phyloP scores from a whole-genome alignment of 2,888 invertebrate genomes.

The Odontothrips loti region DNA sequence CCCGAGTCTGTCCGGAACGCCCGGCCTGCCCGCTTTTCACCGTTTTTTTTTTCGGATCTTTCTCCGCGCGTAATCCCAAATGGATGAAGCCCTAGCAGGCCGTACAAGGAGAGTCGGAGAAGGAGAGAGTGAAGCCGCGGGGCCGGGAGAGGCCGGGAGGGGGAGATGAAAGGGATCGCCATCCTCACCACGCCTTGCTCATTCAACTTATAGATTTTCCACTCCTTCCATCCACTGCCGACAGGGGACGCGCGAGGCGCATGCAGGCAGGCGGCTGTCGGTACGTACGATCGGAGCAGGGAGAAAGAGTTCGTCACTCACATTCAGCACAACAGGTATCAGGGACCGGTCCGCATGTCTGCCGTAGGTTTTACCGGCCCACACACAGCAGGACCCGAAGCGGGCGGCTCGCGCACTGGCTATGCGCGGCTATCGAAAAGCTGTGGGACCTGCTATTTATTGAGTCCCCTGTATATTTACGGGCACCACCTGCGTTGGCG shows the following conservation, averaged over 20 bases:
- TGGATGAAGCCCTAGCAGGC: slow-evolving; percentile 2
- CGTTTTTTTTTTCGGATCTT: neutral
- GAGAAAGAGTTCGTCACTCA: no score
- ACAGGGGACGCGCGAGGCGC: no score
- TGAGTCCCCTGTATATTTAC: neutral
- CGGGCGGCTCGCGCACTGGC: no score
- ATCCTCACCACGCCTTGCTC: neutral
- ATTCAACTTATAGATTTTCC: neutral
- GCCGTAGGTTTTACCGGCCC: no score
- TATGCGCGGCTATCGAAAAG: neutral
- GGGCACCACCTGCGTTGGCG: neutral
- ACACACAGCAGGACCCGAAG: no score
- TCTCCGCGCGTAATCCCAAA: neutral
- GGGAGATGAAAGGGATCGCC: neutral
- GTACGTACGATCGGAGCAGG: no score
- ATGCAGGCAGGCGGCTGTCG: no score
- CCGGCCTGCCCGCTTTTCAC: neutral
- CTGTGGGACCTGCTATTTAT: neutral
- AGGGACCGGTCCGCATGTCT: no score
- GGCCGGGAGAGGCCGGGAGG: neutral
- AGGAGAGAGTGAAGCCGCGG: neutral
- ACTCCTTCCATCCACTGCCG: neutral
- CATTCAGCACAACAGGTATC: no score
- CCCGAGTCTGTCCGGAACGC: no score
- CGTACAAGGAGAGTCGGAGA: neutral